Conservation (phyloP, 2,113 vertebrate genomes). For the Puma concolor region DNA sequence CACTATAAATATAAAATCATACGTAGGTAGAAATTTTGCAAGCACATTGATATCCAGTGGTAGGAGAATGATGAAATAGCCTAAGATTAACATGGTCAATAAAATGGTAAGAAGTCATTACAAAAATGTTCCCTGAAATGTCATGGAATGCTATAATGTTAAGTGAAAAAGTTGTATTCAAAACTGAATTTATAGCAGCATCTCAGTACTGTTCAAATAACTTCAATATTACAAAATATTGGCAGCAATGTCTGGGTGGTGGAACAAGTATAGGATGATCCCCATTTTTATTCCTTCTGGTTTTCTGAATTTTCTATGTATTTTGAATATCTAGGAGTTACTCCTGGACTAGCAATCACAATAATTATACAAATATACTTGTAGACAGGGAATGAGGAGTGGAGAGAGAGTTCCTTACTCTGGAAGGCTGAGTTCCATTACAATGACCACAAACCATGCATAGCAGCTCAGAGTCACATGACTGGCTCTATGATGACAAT, state of each 20-base stretch:
- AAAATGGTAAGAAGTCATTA: neutral
- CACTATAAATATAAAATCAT: neutral
- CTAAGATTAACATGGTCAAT: neutral
- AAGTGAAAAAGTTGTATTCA: neutral
- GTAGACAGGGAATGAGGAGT: neutral
- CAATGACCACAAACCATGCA: conserved; percentile 49
- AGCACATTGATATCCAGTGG: neutral
- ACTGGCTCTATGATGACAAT: conserved; percentile 69
- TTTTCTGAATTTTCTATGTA: conserved; percentile 38
- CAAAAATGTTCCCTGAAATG: neutral
- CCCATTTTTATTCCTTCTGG: neutral
- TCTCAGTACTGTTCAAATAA: neutral
- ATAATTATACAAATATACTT: neutral
- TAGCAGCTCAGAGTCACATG: conserved; percentile 54
- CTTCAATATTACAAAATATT: neutral
- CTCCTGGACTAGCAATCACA: neutral
- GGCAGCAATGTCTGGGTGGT: neutral
- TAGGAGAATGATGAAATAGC: neutral
- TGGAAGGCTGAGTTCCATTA: conserved; percentile 28
- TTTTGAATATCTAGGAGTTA: neutral
- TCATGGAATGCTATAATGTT: neutral
- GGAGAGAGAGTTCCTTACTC: neutral
- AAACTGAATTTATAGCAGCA: neutral
- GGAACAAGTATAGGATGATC: neutral
- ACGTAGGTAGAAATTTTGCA: neutral